Conservation (phyloP, 2,888 invertebrate genomes). For the Lasioglossum zephyrum region DNA sequence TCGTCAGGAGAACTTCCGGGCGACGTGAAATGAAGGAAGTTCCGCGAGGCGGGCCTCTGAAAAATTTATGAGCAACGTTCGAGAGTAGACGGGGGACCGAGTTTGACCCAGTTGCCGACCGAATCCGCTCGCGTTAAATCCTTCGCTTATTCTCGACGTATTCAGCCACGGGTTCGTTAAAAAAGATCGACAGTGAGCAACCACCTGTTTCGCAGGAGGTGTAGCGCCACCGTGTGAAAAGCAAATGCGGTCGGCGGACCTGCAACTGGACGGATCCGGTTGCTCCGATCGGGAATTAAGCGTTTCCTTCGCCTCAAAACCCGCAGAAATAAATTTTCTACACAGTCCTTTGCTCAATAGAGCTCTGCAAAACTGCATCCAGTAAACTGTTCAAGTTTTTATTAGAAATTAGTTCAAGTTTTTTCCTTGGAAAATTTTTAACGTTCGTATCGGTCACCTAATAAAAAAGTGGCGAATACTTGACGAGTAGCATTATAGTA, state of each 20-base stretch:
- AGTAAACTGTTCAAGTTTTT: background rate
- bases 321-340: background rate
- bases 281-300: background rate
- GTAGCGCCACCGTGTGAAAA: background rate
- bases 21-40: slow-evolving; percentile 15
- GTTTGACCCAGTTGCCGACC: slow-evolving; percentile 40
- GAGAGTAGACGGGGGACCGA: background rate
- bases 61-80: slow-evolving; percentile 43
- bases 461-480: too few relatives aligned
- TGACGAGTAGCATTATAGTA: background rate
- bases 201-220: slow-evolving; percentile 52
- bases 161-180: slow-evolving; percentile 26
- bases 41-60: slow-evolving; percentile 22
- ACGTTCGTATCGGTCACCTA: too few relatives aligned
- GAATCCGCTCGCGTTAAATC: background rate
- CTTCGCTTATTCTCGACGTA: slow-evolving; percentile 16
- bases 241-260: background rate
- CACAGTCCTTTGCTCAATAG: background rate
- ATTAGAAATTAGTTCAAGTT: too few relatives aligned
- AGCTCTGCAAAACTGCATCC: background rate
- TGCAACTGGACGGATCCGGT: background rate
- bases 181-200: slow-evolving; percentile 37
- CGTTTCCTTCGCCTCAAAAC: background rate
- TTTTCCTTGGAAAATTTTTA: too few relatives aligned
- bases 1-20: background rate